Percentiles rank a stretch among this genome's conserved stretches.
Conservation (phyloP, 2,888 invertebrate species). For the Maniola hyperantus region DNA sequence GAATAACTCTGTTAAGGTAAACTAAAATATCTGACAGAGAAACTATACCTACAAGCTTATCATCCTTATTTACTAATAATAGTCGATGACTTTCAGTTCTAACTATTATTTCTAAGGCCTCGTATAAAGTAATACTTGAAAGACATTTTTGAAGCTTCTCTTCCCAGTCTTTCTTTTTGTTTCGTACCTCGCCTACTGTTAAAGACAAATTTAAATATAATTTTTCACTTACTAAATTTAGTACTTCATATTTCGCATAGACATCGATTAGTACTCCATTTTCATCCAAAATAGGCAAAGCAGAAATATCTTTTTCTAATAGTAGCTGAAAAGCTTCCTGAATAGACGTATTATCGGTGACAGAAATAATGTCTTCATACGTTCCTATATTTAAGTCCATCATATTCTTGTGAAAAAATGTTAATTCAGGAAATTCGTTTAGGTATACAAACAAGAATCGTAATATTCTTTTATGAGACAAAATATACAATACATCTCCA, state of each 20-base stretch:
- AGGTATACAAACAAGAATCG: conserved; percentile 77
- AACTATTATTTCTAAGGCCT: conserved; percentile 95
- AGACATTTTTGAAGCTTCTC: conserved; percentile 95
- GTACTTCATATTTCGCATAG: conserved; percentile 79
- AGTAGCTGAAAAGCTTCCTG: conserved; percentile 72
- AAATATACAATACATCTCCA: conserved; percentile 74
- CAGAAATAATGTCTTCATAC: conserved; percentile 69
- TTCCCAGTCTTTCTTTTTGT: conserved; percentile 94
- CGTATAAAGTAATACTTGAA: conserved; percentile 91
- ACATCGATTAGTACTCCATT: conserved; percentile 70
- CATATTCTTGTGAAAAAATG: conserved; percentile 74
- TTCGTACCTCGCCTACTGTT: conserved; percentile 92
- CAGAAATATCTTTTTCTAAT: conserved; percentile 75
- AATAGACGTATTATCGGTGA: conserved; percentile 68
- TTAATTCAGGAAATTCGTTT: conserved; percentile 77
- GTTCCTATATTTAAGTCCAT: conserved; percentile 75
- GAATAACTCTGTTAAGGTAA: conserved; percentile 79
- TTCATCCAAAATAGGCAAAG: conserved; percentile 73
- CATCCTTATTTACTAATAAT: conserved; percentile 78
- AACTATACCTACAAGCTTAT: conserved; percentile 76
- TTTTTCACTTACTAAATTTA: conserved; percentile 95
- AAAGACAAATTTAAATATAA: conserved; percentile 95
- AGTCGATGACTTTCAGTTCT: conserved; percentile 90
- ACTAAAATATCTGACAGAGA: conserved; percentile 78
- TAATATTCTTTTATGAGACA: conserved; percentile 76